Percentiles rank a stretch among this genome's conserved stretches.
These are phyloP conservation scores for Mellilla xanthometata DNA, from an alignment of 2,888 invertebrate genomes.

Conservation along the genomic window DNA sequence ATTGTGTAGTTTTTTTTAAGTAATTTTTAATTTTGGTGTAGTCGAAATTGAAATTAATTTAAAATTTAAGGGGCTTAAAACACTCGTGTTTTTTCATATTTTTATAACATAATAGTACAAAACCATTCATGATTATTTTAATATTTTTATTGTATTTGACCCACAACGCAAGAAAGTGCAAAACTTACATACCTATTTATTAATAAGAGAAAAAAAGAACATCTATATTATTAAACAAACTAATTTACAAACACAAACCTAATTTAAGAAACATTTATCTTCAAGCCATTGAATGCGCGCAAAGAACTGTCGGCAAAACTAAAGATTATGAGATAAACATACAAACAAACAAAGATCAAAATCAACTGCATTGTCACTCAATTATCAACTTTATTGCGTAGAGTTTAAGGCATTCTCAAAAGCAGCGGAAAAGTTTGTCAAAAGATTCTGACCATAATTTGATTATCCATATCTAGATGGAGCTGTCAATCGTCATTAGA, in stretches of 20 bases:
- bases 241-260: slow-evolving; percentile 43
- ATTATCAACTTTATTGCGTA: neutral
- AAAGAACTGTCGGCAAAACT: slow-evolving; percentile 55
- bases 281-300: slow-evolving; percentile 49
- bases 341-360: slow-evolving; percentile 28
- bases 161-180: too few species aligned
- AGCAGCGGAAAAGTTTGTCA: slow-evolving; percentile 21
- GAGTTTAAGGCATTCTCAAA: slow-evolving; percentile 6
- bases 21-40: too few species aligned
- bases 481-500: slow-evolving; percentile 70
- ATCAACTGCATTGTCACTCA: neutral
- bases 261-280: slow-evolving; percentile 51
- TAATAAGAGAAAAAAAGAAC: too few species aligned
- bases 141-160: too few species aligned
- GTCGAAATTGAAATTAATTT: too few species aligned
- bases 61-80: too few species aligned
- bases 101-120: too few species aligned
- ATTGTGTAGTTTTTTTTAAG: too few species aligned
- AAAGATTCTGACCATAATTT: slow-evolving; percentile 46
- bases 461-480: slow-evolving; percentile 76
- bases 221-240: slow-evolving; percentile 27
- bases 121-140: too few species aligned
- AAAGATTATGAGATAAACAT: slow-evolving; percentile 42
- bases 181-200: too few species aligned
- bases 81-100: too few species aligned